phyloP scores from a whole-genome alignment of 1,140 invertebrate genomes.

The Diprion similis region DNA sequence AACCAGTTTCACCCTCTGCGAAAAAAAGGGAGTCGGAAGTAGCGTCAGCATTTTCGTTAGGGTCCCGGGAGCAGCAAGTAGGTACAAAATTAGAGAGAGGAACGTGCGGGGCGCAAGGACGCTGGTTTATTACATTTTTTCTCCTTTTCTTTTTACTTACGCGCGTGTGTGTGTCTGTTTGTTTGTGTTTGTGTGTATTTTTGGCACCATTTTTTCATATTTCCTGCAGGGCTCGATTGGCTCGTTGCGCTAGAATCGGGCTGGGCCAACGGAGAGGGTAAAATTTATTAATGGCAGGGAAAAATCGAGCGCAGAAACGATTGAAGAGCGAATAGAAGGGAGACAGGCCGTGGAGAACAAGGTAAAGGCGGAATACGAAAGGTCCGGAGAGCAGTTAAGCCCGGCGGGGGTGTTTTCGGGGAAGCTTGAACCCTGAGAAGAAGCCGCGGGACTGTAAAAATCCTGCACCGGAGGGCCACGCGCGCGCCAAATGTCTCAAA shows the following conservation, averaged over 20 bases:
- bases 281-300: neutral
- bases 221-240: neutral
- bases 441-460: neutral
- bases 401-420: neutral
- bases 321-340: neutral
- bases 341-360: neutral
- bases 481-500: neutral
- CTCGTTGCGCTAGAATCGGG: neutral
- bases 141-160: neutral
- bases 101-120: neutral
- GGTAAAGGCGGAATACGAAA: neutral
- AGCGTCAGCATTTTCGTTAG: neutral
- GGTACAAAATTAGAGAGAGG: neutral
- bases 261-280: constrained; percentile 10
- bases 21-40: constrained; percentile 1
- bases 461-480: neutral
- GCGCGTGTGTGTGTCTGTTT: no score
- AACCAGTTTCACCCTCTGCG: neutral
- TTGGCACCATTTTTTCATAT: neutral
- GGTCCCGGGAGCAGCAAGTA: neutral
- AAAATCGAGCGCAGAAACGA: neutral
- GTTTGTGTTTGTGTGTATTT: no score
- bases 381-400: neutral
- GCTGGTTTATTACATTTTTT: neutral
- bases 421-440: neutral